A percentile compares a stretch with the other conserved stretches of the same genome.
Evolutionary conservation across 2,888 invertebrate genomes (phyloP).

Genomic region (Doris montereyensis): DNA sequence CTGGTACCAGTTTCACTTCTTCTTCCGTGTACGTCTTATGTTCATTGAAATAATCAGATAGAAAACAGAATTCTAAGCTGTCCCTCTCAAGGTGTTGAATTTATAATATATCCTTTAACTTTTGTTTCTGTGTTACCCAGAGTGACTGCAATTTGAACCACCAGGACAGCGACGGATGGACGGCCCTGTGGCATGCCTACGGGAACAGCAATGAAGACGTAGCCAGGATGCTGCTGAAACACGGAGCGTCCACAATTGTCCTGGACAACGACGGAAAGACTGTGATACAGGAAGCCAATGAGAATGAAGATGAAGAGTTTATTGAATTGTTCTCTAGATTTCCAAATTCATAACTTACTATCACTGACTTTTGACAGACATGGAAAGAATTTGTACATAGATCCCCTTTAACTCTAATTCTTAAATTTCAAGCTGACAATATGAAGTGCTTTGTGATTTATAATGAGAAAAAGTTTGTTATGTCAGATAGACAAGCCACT

Average conservation of each 20-base stretch:
- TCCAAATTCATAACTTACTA: no score
- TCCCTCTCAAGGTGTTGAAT: no score
- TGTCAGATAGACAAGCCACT: no score
- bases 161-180: conserved; percentile 58
- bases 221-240: conserved; percentile 56
- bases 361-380: no score
- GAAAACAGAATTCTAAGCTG: background rate
- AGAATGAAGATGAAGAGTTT: conserved; percentile 63
- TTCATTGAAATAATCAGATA: background rate
- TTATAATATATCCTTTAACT: background rate
- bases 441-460: no score
- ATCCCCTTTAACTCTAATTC: no score
- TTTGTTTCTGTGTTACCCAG: conserved; percentile 45
- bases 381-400: no score
- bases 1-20: no score
- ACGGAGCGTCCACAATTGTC: conserved; percentile 57
- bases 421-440: no score
- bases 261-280: conserved; percentile 56
- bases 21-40: no score
- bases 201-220: conserved; percentile 59
- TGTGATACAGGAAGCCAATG: conserved; percentile 56
- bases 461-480: no score
- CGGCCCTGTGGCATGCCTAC: conserved; percentile 64
- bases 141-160: conserved; percentile 54
- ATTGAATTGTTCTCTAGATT: conserved; percentile 54